Evolutionary conservation across 2,888 invertebrate species (phyloP), one percentile per base, ranked within the genome.

Genomic region (Lasioglossum vierecki): DNA sequence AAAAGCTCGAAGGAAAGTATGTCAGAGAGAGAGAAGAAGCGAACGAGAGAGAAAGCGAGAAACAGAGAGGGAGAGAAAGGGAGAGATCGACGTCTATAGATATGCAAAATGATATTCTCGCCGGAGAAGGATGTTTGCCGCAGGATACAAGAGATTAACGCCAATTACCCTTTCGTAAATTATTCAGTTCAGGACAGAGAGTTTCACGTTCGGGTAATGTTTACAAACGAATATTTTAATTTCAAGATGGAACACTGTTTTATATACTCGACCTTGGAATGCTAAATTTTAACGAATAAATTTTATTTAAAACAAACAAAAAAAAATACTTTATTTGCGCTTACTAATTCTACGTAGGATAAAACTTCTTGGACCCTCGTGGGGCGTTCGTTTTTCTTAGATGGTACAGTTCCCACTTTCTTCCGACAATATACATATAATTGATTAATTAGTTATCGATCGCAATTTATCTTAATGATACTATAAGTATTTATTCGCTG

Each of bases 1-100:
- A 90, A 91, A 91, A 91, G 90, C 91, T 82, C 78, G 82, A 80
- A 78, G 84, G 81, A 57, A 79, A 80, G 63, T 71, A 77, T 71
- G 79, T 63, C 79, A 66, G 84, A 39, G 80, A 15, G 78, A 78
- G 53, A 72, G 71, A 73, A 71, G 44, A 53, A 44, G 68, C 44
- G 75, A 18, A 44, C 18, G 60, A 41, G 70, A 39, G 75, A 35
- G 66, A 18, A 75, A 35, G 35, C 68, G 66, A 35, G 74, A 44
- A 2, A n/a, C 66, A 44, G 71, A 18, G 77, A 44, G 44, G 71
- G 53, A 74, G 70, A 26, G 72, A 66, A 39, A 22, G 53, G 46
- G 73, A 30, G 53, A 39, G 73, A 57, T 57, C 68, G 26, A 46
- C 68, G 4, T 35, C 22, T 53, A 26, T 15, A n/a, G 8, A 60